Conservation (phyloP, 92 coral and sea anemone genomes). For the Bergia puertoricense region DNA sequence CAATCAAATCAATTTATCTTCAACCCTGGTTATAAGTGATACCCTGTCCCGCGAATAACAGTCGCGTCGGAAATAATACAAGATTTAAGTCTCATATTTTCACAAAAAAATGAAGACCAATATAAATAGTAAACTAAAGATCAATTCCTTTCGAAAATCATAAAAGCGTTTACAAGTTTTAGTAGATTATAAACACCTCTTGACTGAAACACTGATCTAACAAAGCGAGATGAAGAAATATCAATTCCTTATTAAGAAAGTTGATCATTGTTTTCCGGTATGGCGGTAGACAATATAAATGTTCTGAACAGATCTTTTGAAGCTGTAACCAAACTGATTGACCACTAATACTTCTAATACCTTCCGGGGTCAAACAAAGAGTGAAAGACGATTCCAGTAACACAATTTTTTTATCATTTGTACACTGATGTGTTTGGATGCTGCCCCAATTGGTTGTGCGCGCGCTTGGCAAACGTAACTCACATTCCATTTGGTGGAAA, state of each 20-base stretch:
- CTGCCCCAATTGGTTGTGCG: background rate
- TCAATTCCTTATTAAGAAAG: no score
- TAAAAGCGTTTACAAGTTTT: background rate
- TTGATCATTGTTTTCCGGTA: background rate
- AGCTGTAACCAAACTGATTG: background rate
- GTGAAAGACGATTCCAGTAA: slow-evolving; percentile 10
- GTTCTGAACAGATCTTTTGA: slow-evolving; percentile 1
- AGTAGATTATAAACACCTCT: background rate
- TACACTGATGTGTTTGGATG: background rate
- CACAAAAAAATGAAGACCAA: background rate
- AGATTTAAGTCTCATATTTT: background rate
- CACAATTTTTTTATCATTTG: background rate
- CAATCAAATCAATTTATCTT: no score
- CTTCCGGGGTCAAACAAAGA: slow-evolving; percentile 19
- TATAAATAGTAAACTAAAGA: no score
- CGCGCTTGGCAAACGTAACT: background rate
- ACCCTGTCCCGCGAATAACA: background rate
- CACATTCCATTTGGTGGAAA: slow-evolving; percentile 24
- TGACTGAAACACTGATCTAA: background rate
- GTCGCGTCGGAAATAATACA: background rate
- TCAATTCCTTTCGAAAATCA: background rate
- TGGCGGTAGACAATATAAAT: background rate
- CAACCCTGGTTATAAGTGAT: no score
- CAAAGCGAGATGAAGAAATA: no score
- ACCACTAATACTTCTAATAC: background rate